A percentile compares a stretch with the other conserved stretches of the same genome.
phyloP scores from a whole-genome alignment of 2,888 invertebrate genomes.

The Cerastis rubricosa region DNA sequence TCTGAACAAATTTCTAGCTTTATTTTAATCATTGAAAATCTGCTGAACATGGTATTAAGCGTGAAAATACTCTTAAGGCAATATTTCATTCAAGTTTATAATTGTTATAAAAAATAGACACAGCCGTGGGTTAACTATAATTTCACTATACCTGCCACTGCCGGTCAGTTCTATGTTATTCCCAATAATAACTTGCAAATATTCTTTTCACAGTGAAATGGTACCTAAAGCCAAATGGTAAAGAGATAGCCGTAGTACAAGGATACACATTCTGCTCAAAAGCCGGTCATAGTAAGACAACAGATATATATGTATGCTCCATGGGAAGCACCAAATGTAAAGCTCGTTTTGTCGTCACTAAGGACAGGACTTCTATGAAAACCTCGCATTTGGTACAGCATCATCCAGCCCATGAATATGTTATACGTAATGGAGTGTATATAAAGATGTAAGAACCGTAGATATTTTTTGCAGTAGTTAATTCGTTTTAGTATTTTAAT shows the following conservation, averaged over 20 bases:
- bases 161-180: background rate
- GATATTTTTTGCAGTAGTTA: too few relatives aligned
- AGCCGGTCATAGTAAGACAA: background rate
- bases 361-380: slow-evolving; percentile 12
- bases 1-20: too few relatives aligned
- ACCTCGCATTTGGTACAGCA: slow-evolving; percentile 11
- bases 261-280: slow-evolving; percentile 66
- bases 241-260: slow-evolving; percentile 59
- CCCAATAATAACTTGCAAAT: too few relatives aligned
- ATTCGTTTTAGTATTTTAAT: too few relatives aligned
- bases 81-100: too few relatives aligned
- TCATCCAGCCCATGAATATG: slow-evolving; percentile 19
- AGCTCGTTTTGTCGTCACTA: slow-evolving; percentile 18
- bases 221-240: slow-evolving; percentile 28
- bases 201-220: slow-evolving; percentile 35
- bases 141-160: too few relatives aligned
- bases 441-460: background rate
- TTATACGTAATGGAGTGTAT: background rate
- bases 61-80: too few relatives aligned
- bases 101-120: too few relatives aligned
- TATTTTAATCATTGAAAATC: too few relatives aligned
- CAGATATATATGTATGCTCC: slow-evolving; percentile 23
- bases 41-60: too few relatives aligned
- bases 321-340: background rate
- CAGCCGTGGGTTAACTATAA: too few relatives aligned